Percentiles rank a stretch among this genome's conserved stretches.
Conservation (phyloP, 2,113 vertebrate genomes). For the Arenaria interpres region DNA sequence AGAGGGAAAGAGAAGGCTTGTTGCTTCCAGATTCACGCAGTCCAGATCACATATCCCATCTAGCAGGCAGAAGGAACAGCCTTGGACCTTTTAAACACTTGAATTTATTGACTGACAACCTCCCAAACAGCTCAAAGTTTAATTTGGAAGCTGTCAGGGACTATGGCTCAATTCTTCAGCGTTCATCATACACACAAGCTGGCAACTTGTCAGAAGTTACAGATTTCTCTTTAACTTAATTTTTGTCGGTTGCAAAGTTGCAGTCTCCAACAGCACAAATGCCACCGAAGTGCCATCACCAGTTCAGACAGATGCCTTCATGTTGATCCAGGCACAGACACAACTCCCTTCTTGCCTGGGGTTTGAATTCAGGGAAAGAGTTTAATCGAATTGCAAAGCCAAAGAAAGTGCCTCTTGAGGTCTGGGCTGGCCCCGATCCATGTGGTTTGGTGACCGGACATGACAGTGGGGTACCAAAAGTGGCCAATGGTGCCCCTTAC, state of each 20-base stretch:
- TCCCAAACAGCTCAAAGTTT: constrained; percentile 11
- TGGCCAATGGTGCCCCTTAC: fast-evolving
- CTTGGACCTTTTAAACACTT: not conserved
- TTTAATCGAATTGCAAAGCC: fast-evolving
- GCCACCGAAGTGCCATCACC: not conserved
- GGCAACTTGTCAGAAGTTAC: not conserved
- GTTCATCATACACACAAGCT: not conserved
- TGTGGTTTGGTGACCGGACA: fast-evolving
- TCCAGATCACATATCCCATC: not conserved
- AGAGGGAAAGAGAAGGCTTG: not conserved
- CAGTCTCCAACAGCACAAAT: fast-evolving
- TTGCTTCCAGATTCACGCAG: not conserved
- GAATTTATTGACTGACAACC: constrained; percentile 37
- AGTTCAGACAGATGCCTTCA: fast-evolving
- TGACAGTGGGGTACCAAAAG: not conserved
- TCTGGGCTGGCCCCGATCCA: fast-evolving
- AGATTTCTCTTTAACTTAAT: not conserved
- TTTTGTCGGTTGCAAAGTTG: not conserved
- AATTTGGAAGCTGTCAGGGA: constrained; percentile 50
- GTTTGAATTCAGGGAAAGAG: not conserved
- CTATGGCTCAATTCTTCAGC: not conserved
- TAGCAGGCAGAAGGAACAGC: not conserved
- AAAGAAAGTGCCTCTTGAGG: fast-evolving
- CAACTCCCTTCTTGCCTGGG: not conserved
- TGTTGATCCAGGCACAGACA: not conserved